These are phyloP conservation scores for Drosophila yakuba DNA, from an alignment of 1,140 invertebrate genomes.

Conservation along the genomic window DNA sequence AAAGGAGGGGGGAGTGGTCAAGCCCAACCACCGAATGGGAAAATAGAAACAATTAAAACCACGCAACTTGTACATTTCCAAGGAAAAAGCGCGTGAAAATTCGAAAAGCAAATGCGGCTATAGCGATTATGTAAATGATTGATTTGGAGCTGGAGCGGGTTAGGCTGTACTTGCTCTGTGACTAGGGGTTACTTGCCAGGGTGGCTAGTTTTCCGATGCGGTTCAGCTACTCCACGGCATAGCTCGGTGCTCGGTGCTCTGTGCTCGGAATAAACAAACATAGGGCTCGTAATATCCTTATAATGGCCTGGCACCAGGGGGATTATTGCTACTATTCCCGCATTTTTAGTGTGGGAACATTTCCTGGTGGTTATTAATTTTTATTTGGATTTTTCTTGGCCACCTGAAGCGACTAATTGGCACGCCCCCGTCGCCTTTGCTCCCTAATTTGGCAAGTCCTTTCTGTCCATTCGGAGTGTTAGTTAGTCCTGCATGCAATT, in stretches of 20 bases:
- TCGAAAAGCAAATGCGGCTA: slow-evolving; percentile 17
- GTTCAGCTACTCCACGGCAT: slow-evolving; percentile 75
- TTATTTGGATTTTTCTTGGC: slow-evolving; percentile 56
- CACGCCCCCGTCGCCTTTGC: slow-evolving; percentile 35
- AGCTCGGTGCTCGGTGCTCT: slow-evolving; percentile 55
- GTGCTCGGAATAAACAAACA: slow-evolving; percentile 68
- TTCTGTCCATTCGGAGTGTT: slow-evolving; percentile 14
- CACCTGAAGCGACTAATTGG: slow-evolving; percentile 52
- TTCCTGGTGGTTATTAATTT: slow-evolving; percentile 60
- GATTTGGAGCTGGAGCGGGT: slow-evolving; percentile 37
- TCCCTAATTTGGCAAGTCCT: slow-evolving; percentile 33
- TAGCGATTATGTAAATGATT: slow-evolving; percentile 74
- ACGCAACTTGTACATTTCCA: slow-evolving; percentile 65
- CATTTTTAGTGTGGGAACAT: slow-evolving; percentile 60
- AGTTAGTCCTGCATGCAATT: slow-evolving; percentile 20
- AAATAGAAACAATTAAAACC: slow-evolving; percentile 61
- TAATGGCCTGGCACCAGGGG: slow-evolving; percentile 45
- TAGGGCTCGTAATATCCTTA: slow-evolving; percentile 66
- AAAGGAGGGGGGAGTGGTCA: not conserved
- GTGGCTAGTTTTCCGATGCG: slow-evolving; percentile 49
- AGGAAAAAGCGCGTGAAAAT: slow-evolving; percentile 66
- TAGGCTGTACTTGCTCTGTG: slow-evolving; percentile 56
- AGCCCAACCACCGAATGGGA: not conserved
- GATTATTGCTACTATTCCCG: slow-evolving; percentile 10
- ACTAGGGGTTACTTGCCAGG: slow-evolving; percentile 34